Evolutionary conservation across 2,113 vertebrate genomes (phyloP), one percentile per base, ranked within the genome.

Genomic region (Toxotes jaculatrix): DNA sequence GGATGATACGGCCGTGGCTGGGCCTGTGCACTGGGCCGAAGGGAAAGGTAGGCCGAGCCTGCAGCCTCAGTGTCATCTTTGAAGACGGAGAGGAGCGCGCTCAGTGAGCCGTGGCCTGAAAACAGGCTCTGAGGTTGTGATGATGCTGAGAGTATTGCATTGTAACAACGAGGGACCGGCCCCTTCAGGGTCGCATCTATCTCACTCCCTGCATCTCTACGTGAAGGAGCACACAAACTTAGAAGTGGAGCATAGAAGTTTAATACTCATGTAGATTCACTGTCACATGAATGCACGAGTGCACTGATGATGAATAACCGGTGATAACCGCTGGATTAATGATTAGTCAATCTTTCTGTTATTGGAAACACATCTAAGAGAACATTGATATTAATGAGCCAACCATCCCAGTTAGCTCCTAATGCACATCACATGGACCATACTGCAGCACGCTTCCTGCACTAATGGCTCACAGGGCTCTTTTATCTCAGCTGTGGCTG

Each of bases 311-410:
- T 70, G 45, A 86, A 84, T 70, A 73, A 77, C 32, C 63, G 23
- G 23, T 31, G 49, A 56, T 80, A 87, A 59, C 66, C 43, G 3
- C 59, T 31, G 45, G 74, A 88, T 87, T 71, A 74, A 80, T 87
- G 56, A 82, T 88, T 81, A 74, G 76, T 77, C 55, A 12, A 21
- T 85, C 63, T 72, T 60, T 77, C 55, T 79, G 66, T 67, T 80
- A 79, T 65, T 87, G 85, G 89, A 88, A 83, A 87, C 71, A 77
- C 87, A 88, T 91, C 79, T 74, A 38, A 77, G 65, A 74, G 80
- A 87, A 77, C 61, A 78, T 64, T 86, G 79, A 79, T 85, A 86
- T 83, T 88, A 90, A 89, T 87, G 88, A 90, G 85, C 64, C 75
- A 83, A 72, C 83, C 71, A 74, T 64, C 65, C 72, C 72, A 42